These are phyloP conservation scores for Rhingia campestris DNA, from an alignment of 2,888 invertebrate genomes.

Conservation along the genomic window DNA sequence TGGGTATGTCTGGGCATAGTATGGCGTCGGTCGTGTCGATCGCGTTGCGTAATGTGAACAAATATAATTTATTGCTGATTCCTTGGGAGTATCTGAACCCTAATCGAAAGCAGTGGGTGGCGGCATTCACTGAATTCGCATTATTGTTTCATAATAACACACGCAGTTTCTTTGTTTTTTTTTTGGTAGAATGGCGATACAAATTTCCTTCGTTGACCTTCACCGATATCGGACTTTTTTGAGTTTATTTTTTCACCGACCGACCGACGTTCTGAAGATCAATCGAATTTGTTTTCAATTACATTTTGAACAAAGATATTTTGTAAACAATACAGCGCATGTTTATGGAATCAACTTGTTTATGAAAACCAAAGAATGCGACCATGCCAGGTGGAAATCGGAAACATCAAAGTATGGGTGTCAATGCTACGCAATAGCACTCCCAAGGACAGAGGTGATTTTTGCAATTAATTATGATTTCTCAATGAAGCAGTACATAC, in stretches of 20 bases:
- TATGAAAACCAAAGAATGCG: conserved; percentile 24
- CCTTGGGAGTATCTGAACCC: conserved; percentile 10
- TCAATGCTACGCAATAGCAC: conserved; percentile 33
- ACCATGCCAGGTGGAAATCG: conserved; percentile 32
- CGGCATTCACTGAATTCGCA: background rate
- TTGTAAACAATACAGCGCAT: conserved; percentile 45
- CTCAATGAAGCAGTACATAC: no score
- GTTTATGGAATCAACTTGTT: conserved; percentile 51
- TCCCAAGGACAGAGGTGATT: conserved; percentile 21
- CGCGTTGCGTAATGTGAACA: conserved; percentile 35
- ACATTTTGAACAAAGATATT: conserved; percentile 7
- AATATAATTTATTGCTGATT: conserved; percentile 2
- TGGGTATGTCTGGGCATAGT: background rate
- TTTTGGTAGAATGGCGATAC: background rate
- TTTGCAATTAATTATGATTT: background rate
- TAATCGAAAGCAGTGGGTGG: conserved; percentile 46
- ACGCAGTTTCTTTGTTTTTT: background rate
- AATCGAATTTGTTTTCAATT: conserved; percentile 23
- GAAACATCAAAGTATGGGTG: conserved; percentile 30
- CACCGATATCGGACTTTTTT: conserved; percentile 13
- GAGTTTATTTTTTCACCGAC: background rate
- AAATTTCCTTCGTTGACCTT: conserved; percentile 16
- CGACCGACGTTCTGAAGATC: conserved; percentile 30
- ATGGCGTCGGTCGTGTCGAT: background rate
- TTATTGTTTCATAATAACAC: background rate